Base-by-base conservation (phyloP, 2,797 vertebrate genomes). In the Erithacus rubecula region DNA sequence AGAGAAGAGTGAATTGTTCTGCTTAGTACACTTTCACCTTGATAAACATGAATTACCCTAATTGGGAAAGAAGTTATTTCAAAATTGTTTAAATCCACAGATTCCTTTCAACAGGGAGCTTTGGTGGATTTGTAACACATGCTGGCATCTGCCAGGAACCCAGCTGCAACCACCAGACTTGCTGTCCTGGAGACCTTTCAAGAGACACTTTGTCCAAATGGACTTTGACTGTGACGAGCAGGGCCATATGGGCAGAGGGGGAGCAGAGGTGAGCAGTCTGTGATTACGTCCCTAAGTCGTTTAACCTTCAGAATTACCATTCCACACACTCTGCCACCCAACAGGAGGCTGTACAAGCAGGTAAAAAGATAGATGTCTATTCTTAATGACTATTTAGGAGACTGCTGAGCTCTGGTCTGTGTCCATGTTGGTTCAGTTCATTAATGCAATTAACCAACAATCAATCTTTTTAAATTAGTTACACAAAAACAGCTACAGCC, bases 391-490 rank as follows among this genome's bases (percentile, higher is more conserved):
- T 89, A 55, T 84, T 96, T 95, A 96, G 93, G 89, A 96, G 71
- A 85, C 94, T 89, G 93, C 95, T 96, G 95, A 30, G 91, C 89
- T 87, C 67, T 95, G 89, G 90, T 88, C 93, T 89, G 68, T 67
- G 58, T 84, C 83, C 90, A 84, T 81, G 90, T 84, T 82, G 83
- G 90, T 90, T 94, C 94, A 94, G 96, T 96, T 97, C 96, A 97
- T 96, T 97, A 96, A 96, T 64, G 87, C 69, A 94, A 96, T 97
- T 96, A 97, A 94, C 52, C 60, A 96, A 90, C 82, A 96, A 96
- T 95, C 92, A 92, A 92, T 95, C 96, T 96, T 96, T 96, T 92
- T 67, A 96, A 95, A 95, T 95, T 89, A 97, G 84, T 90, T 96
- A 90, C 86, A 93, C 49, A 94, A 95, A 97, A 96, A 20, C 92